Conservation (phyloP, 2,113 vertebrate genomes). For the Myotis yumanensis region DNA sequence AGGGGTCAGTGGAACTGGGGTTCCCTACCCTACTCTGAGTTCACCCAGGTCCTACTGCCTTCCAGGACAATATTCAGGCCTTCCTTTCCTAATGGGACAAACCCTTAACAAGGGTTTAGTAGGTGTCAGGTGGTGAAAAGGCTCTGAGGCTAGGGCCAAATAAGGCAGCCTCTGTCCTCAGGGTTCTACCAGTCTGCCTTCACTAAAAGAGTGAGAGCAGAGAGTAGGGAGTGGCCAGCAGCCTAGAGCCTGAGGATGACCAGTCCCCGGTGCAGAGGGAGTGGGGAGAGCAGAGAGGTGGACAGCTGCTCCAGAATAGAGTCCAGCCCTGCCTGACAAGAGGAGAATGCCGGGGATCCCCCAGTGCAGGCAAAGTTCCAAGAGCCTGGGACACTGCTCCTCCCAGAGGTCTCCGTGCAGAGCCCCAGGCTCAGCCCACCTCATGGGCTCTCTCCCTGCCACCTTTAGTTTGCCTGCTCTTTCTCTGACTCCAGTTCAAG, state of each 20-base stretch:
- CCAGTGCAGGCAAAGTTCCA: neutral
- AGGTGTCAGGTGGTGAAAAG: neutral
- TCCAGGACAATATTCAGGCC: neutral
- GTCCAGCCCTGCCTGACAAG: neutral
- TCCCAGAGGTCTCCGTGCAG: neutral
- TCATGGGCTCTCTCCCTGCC: neutral
- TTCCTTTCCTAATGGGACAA: constrained; percentile 1
- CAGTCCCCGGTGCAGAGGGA: neutral
- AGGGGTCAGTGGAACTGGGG: neutral
- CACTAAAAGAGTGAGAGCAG: neutral
- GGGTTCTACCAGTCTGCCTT: neutral
- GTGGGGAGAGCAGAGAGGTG: neutral
- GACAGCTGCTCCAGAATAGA: neutral
- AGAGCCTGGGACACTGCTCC: neutral
- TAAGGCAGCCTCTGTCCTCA: neutral
- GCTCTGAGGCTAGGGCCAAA: constrained; percentile 7
- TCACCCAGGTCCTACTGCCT: neutral
- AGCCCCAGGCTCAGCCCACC: neutral
- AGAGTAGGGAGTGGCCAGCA: neutral
- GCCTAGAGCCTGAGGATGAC: neutral
- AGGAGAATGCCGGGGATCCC: neutral
- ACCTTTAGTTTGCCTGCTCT: neutral
- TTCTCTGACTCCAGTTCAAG: constrained; percentile 38
- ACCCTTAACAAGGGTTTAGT: neutral
- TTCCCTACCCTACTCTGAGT: neutral